Evolutionary conservation across 2,888 invertebrate species (phyloP).

Genomic region (Callyntrura sp.): DNA sequence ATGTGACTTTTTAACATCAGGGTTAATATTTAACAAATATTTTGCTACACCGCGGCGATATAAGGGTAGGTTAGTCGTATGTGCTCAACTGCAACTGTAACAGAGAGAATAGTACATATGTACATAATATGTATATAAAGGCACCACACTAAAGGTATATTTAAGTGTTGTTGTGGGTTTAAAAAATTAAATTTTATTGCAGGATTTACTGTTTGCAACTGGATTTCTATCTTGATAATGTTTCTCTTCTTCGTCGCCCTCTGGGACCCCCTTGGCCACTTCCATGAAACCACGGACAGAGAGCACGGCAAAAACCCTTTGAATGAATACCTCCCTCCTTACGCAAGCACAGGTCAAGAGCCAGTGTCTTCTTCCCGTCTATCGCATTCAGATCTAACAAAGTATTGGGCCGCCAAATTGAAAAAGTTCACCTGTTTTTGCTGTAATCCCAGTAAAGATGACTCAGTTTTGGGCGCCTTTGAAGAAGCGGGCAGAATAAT

Average conservation of each 20-base stretch:
- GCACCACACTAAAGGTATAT: no score
- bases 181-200: constrained; percentile 83
- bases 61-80: no score
- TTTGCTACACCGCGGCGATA: no score
- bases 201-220: constrained; percentile 93
- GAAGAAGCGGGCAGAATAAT: constrained; percentile 86
- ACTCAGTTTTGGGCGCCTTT: constrained; percentile 74
- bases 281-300: constrained; percentile 85
- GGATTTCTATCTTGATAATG: constrained; percentile 91
- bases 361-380: not conserved
- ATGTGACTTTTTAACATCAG: no score
- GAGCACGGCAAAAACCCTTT: constrained; percentile 86
- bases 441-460: constrained; percentile 68
- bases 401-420: constrained; percentile 74
- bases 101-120: no score
- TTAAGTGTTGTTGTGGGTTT: no score
- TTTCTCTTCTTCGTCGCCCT: constrained; percentile 91
- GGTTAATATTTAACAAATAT: no score
- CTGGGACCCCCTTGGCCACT: constrained; percentile 91
- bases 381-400: constrained; percentile 48
- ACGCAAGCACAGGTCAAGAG: constrained; percentile 1
- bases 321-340: not conserved
- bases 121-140: no score
- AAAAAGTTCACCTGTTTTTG: constrained; percentile 74
- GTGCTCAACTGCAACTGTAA: no score